phyloP scores from a whole-genome alignment of 2,113 vertebrate species.

The Tympanuchus pallidicinctus region DNA sequence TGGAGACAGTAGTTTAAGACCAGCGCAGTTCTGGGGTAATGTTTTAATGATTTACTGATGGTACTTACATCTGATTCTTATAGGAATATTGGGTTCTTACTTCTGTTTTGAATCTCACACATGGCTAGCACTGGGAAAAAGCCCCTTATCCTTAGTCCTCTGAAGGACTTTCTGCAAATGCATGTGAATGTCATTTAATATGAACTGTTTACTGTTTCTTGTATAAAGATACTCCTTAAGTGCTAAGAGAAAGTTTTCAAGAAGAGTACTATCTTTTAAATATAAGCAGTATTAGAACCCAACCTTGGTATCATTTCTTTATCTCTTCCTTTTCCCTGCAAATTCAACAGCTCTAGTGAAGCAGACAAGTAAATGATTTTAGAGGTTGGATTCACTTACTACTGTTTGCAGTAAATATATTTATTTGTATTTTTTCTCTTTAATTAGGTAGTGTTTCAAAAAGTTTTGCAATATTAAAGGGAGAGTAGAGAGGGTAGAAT shows the following conservation, averaged over 20 bases:
- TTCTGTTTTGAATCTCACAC: not conserved
- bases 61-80: not conserved
- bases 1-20: constrained; percentile 77
- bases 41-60: not conserved
- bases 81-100: not conserved
- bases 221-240: not conserved
- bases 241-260: not conserved
- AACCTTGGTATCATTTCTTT: not conserved
- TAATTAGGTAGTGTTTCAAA: not conserved
- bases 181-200: not conserved
- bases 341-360: not conserved
- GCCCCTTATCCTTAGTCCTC: not conserved
- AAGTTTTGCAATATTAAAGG: not conserved
- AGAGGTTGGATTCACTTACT: not conserved
- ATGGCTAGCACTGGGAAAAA: not conserved
- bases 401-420: not conserved
- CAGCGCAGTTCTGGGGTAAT: constrained; percentile 87
- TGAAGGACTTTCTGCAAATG: not conserved
- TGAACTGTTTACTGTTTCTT: not conserved
- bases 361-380: not conserved
- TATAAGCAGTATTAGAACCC: not conserved
- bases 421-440: not conserved
- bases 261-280: not conserved
- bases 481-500: not conserved
- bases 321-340: not conserved